Conservation (phyloP, 2,797 vertebrate genomes). For the Varecia variegata region DNA sequence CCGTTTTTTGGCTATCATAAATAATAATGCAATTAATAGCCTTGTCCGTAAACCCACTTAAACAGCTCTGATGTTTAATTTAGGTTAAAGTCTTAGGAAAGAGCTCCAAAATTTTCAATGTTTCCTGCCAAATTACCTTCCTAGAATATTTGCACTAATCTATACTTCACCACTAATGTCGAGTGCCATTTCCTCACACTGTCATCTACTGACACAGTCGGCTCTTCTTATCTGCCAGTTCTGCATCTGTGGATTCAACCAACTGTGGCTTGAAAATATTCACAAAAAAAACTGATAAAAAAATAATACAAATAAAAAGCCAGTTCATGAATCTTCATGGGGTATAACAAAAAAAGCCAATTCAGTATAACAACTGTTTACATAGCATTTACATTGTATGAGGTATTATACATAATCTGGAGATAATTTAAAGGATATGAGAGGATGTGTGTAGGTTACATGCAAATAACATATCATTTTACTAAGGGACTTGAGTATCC, state of each 20-base stretch:
- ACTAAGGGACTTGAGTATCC: not conserved
- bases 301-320: not conserved
- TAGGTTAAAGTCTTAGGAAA: slow-evolving; percentile 1
- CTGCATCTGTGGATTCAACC: not conserved
- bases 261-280: not conserved
- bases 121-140: not conserved
- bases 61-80: not conserved
- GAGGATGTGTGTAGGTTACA: not conserved
- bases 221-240: not conserved
- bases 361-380: not conserved
- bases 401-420: not conserved
- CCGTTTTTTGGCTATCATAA: not conserved
- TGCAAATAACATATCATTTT: not conserved
- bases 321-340: not conserved
- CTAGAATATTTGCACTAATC: not conserved
- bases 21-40: not conserved
- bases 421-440: not conserved
- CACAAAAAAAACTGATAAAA: not conserved
- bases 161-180: not conserved
- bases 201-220: not conserved
- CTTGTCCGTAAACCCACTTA: not conserved
- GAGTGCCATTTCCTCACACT: not conserved
- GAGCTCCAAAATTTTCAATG: not conserved
- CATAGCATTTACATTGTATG: not conserved
- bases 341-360: not conserved